Evolutionary conservation across 2,888 invertebrate species (phyloP), one percentile per base, ranked within the genome.

Genomic region (Scaeva pyrastri): DNA sequence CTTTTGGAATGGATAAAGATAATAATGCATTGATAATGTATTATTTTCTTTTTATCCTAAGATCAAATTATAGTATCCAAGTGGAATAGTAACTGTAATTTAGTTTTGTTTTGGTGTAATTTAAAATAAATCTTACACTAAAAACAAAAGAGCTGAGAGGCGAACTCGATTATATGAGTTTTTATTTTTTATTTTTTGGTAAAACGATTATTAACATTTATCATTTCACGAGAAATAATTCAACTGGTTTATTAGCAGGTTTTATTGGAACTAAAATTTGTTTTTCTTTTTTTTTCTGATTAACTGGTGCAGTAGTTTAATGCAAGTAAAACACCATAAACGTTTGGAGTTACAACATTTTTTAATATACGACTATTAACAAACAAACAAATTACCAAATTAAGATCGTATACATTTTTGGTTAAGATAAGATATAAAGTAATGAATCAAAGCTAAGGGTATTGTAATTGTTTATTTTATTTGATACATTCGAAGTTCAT

Each of bases 11-110:
- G 2, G 31, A 31, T 31, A 31, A 31, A 21, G 58, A 58, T 41
- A 62, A 62, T 43, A 62, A 45, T 45, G 45, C 64, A 64, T 45
- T 64, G 43, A 64, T 66, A 66, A 31, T 45, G 48, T 66, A 66
- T 66, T 66, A 48, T 48, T 66, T 66, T 31, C 1, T 26, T 31
- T 31, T 31, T 31, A 45, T 62, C 64, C 16, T 2, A 0, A 64
- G 26, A 64, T 45, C 43, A 45, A 31, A 31, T 45, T 45, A 45
- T 11, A 16, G n/a, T 45, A 26, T 64, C 45, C 21, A 26, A 64
- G 26, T 45, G 23, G 23, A 41, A n/a, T 11, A 16, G 19, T 45
- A 48, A 66, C 45, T 14, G 31, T 66, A 36, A 31, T 43, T 62
- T 62, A 43, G 11, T 1, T 62, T 62, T 26, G 23, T 52, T 52